Conservation (phyloP, 2,797 vertebrate species). For the Saxicola maurus region DNA sequence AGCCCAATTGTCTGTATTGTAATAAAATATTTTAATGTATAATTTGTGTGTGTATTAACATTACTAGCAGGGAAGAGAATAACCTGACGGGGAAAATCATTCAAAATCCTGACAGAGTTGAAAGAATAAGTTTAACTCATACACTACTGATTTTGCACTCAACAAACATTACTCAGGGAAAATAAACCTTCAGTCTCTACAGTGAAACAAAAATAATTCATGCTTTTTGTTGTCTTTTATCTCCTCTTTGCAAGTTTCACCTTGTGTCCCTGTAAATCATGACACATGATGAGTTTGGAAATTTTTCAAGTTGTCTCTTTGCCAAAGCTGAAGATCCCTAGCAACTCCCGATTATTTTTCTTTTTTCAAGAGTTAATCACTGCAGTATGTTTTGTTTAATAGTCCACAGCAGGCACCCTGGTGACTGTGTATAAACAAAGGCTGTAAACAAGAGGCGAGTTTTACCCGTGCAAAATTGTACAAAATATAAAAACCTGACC, state of each 20-base stretch:
- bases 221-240: background rate
- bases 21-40: slow-evolving; percentile 78
- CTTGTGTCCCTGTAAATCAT: background rate
- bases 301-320: background rate
- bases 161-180: background rate
- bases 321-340: background rate
- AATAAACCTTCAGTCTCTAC: background rate
- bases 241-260: background rate
- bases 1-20: slow-evolving; percentile 64
- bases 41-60: background rate
- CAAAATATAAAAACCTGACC: background rate
- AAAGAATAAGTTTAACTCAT: background rate
- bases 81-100: background rate
- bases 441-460: background rate
- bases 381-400: background rate
- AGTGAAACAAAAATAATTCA: background rate
- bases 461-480: background rate
- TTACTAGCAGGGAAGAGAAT: background rate
- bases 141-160: background rate
- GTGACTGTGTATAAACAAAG: background rate
- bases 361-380: background rate
- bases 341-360: background rate
- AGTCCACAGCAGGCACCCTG: background rate
- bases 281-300: background rate
- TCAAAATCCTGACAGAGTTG: background rate